Conservation (phyloP, 2,797 vertebrate genomes). For the Lutjanus campechanus region DNA sequence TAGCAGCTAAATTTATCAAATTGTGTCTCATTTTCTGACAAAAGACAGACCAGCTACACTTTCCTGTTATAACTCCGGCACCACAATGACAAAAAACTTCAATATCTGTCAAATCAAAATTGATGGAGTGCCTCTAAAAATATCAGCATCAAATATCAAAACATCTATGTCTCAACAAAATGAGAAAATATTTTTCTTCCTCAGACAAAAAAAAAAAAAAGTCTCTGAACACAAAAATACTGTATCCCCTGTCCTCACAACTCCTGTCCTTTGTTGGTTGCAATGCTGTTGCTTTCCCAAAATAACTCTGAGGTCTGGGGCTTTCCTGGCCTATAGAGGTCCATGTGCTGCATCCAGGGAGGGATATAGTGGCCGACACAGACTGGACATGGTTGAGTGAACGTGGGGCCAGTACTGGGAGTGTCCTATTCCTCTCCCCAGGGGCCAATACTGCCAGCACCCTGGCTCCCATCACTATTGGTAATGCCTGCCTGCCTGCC, state of each 20-base stretch:
- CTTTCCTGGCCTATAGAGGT: slow-evolving; percentile 44
- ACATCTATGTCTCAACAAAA: slow-evolving; percentile 43
- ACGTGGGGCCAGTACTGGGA: slow-evolving; percentile 35
- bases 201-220: slow-evolving; percentile 3
- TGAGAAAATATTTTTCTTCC: slow-evolving; percentile 12
- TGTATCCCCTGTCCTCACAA: slow-evolving; percentile 13
- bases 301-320: slow-evolving; percentile 48
- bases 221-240: slow-evolving; percentile 32
- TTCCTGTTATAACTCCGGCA: slow-evolving; percentile 46
- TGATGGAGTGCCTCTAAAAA: slow-evolving; percentile 55
- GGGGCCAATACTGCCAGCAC: slow-evolving; percentile 47
- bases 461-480: slow-evolving; percentile 34
- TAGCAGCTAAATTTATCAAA: slow-evolving; percentile 42
- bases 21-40: slow-evolving; percentile 40
- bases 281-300: slow-evolving; percentile 29
- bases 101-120: slow-evolving; percentile 60
- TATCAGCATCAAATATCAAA: slow-evolving; percentile 58
- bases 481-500: slow-evolving; percentile 40
- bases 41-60: slow-evolving; percentile 36
- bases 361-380: slow-evolving; percentile 41
- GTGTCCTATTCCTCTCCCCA: slow-evolving; percentile 46
- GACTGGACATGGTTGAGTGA: slow-evolving; percentile 47
- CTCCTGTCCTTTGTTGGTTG: slow-evolving; percentile 36
- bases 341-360: slow-evolving; percentile 25
- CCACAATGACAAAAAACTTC: slow-evolving; percentile 35